These are phyloP conservation scores for Sebastes itinus DNA, from an alignment of 2,797 vertebrate species.

Conservation along the genomic window DNA sequence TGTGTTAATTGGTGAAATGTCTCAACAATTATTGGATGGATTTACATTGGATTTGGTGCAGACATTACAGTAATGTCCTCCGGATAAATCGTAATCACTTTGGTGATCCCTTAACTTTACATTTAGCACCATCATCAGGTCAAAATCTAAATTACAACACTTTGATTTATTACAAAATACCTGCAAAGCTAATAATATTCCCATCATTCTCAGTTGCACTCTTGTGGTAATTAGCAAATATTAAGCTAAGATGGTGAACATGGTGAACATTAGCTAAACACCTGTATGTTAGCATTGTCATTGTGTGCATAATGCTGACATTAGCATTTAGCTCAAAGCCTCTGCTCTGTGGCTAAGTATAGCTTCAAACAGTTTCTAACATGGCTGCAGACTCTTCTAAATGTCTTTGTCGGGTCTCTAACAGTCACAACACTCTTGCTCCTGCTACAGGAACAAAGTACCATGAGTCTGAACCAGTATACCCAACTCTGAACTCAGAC, in stretches of 20 bases:
- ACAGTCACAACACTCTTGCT: background rate
- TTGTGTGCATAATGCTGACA: background rate
- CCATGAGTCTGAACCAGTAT: slow-evolving; percentile 81
- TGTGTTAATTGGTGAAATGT: too few species aligned
- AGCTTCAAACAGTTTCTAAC: background rate
- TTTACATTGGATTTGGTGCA: background rate
- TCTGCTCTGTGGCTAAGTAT: background rate
- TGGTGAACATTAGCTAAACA: background rate
- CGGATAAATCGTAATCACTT: background rate
- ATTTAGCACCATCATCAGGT: background rate
- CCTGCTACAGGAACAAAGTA: slow-evolving; percentile 81
- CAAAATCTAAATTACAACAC: background rate
- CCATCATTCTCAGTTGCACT: background rate
- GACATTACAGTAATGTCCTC: background rate
- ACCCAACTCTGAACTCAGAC: slow-evolving; percentile 67
- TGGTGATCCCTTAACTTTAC: background rate
- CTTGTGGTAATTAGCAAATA: background rate
- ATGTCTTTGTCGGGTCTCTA: background rate
- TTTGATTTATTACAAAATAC: background rate
- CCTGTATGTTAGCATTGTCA: too few species aligned
- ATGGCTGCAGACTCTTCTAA: background rate
- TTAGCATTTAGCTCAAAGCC: background rate
- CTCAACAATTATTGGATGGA: background rate
- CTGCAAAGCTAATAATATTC: background rate
- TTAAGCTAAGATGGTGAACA: background rate